Evolutionary conservation across 2,888 invertebrate species (phyloP), one percentile per base, ranked within the genome.

Genomic region (Adelphocoris suturalis): DNA sequence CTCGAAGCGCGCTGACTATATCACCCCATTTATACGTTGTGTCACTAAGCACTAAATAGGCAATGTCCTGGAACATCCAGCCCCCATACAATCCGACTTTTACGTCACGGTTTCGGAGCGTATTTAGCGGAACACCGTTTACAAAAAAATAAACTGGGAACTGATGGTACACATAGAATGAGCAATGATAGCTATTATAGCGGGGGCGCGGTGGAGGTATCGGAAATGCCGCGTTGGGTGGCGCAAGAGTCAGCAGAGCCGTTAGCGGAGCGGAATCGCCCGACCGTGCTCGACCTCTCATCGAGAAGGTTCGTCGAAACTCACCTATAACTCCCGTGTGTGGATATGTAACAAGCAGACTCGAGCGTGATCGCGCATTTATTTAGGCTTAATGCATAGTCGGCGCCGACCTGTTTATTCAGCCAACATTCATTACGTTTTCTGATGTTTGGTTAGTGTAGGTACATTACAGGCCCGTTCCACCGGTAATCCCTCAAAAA

Each of bases 11-110:
- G 23, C 13, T 5, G 23, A 48, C 48, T 82, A 82, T n/a, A 52
- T 19, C 52, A 82, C n/a, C 48, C 82, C 82, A 52, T 80, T 80
- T 46, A 82, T 82, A 27, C 7, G 61, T 57, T 85, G 85, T 57
- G 85, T 61, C 61, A 85, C 37, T 28, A 61, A 85, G 85, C 57
- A n/a, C 85, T 28, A 61, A 85, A 85, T 28, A 85, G 85, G 57
- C 19, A 85, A 61, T 46, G 85, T 28, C 85, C 55, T 37, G 85
- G 55, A 85, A 85, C 82, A 37, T 61, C 68, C 68, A 68, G 3
- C 11, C 11, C 46, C 46, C 37, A n/a, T 80, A 75, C 46, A 7
- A 47, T 19, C 14, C 16, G 1, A 19, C 11, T 46, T 47, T 80
- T 80, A 11, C 78, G 78, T 47, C 78, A 47, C 37, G 78, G 37